phyloP scores from a whole-genome alignment of 1,140 invertebrate species.

The Ceratoteleas bidentatus region DNA sequence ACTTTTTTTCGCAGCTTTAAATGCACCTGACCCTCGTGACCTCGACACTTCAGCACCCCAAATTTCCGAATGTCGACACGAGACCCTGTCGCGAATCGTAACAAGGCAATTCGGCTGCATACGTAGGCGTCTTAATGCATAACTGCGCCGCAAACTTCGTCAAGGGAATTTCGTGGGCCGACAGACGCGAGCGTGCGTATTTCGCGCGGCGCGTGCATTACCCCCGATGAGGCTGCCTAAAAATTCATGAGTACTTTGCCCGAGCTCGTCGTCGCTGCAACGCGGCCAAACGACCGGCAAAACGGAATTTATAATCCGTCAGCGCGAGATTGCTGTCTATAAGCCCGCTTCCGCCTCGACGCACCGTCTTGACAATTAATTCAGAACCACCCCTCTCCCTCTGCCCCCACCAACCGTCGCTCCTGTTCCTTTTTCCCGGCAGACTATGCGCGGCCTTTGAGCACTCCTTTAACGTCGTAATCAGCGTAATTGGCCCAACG shows the following conservation, averaged over 20 bases:
- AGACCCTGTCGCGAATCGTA: slow-evolving; percentile 11
- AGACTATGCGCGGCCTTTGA: slow-evolving; percentile 6
- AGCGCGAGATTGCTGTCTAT: slow-evolving; percentile 55
- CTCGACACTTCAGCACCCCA: no score
- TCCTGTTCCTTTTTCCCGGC: neutral
- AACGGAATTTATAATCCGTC: slow-evolving; percentile 64
- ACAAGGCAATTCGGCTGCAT: slow-evolving; percentile 25
- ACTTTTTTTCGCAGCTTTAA: no score
- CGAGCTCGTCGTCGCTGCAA: slow-evolving; percentile 30
- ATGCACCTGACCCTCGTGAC: no score
- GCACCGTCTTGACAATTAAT: slow-evolving; percentile 55
- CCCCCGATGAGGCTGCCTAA: slow-evolving; percentile 57
- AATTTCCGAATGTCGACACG: no score
- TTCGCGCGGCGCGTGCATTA: slow-evolving; percentile 61
- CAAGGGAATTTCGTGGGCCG: slow-evolving; percentile 50
- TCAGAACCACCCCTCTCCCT: neutral
- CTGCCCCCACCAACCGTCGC: neutral
- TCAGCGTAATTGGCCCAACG: slow-evolving; percentile 17
- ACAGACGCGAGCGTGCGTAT: slow-evolving; percentile 47
- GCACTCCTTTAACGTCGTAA: slow-evolving; percentile 15
- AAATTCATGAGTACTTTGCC: slow-evolving; percentile 66
- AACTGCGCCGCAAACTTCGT: slow-evolving; percentile 49
- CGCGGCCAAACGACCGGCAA: slow-evolving; percentile 30
- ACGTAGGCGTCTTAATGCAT: slow-evolving; percentile 47
- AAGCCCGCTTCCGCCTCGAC: slow-evolving; percentile 32